Evolutionary conservation across 1,140 invertebrate genomes (phyloP), one percentile per base, ranked within the genome.

Genomic region (Macrobrachium nipponense): DNA sequence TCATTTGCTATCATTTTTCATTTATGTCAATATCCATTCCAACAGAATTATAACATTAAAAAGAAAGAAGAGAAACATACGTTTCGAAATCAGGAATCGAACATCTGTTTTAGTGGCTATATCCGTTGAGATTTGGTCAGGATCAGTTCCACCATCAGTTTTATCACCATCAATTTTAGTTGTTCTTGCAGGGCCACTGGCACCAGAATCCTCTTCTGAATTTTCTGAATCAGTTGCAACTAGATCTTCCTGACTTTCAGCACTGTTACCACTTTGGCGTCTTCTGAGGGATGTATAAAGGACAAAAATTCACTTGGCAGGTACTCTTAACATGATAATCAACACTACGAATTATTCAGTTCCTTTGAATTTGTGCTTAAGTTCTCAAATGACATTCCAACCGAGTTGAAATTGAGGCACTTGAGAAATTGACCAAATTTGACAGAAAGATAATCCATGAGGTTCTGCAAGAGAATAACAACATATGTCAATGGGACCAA

Each of bases 61-160:
- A 5, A 77, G 27, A 8, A 78, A 8, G 58, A 44, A 51, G 4
- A 51, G 51, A 5, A 51, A 80, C 88, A 80, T 51, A 89, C 88
- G 73, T 60, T 85, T 89, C 61, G 82, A 84, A 43, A 87, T 84
- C 82, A 89, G 89, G 68, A 89, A 86, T 51, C 84, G 44, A 43
- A 82, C 81, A 70, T 81, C 80, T 79, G 86, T 82, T 75, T 81
- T 59, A 27, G 59, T 70, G n/a, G 81, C 60, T 51, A 83, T n/a
- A 77, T 85, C 20, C 36, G 80, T 72, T 36, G 17, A 43, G 17
- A 36, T n/a, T 18, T 64, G 7, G 23, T 82, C 80, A 64, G 82
- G 80, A 36, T 60, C 43, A 44, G 84, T 77, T 8, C n/a, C 62
- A 12, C 79, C 82, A 11, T 36, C 36, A n/a, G 76, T 66, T 5